phyloP scores from a whole-genome alignment of 2,797 vertebrate genomes.

The Chelidonichthys spinosus region DNA sequence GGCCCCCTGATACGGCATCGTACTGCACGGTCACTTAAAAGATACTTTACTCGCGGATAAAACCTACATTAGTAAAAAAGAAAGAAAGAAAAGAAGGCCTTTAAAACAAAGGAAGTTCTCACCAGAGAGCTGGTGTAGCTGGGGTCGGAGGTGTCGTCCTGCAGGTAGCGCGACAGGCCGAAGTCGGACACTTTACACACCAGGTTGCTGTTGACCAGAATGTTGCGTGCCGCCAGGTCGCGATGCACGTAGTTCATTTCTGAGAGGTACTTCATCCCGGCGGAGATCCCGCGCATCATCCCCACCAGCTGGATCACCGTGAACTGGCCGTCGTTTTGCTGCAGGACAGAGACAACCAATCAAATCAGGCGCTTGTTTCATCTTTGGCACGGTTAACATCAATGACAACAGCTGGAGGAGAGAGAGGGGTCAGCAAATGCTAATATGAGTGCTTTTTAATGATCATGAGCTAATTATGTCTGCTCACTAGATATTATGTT shows the following conservation, averaged over 20 bases:
- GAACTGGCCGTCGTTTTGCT: conserved; percentile 99
- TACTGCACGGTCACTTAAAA: conserved; percentile 4
- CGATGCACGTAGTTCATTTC: conserved; percentile 99
- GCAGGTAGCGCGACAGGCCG: conserved; percentile 95
- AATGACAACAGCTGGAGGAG: conserved; percentile 28
- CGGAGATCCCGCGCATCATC: conserved; percentile 96
- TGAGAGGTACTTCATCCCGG: conserved; percentile 97
- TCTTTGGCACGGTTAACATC: conserved; percentile 15
- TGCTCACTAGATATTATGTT: conserved; percentile 1
- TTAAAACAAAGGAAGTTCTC: conserved; percentile 62
- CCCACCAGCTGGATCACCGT: conserved; percentile 98
- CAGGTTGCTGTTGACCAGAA: conserved; percentile 98
- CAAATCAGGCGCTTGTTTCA: conserved; percentile 25
- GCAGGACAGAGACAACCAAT: conserved; percentile 32
- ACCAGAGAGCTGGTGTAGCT: conserved; percentile 99
- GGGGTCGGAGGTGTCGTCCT: conserved; percentile 97
- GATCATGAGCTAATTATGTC: conserved; percentile 23
- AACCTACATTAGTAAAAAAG: neutral
- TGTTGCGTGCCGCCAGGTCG: conserved; percentile 97
- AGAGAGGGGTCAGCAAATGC: conserved; percentile 19
- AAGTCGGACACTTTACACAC: conserved; percentile 99
- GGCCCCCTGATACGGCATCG: neutral
- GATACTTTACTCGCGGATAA: conserved; percentile 6
- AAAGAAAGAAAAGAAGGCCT: neutral
- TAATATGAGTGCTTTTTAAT: conserved; percentile 16